These are phyloP conservation scores for Petromus typicus DNA, from an alignment of 2,113 vertebrate genomes.

Conservation along the genomic window DNA sequence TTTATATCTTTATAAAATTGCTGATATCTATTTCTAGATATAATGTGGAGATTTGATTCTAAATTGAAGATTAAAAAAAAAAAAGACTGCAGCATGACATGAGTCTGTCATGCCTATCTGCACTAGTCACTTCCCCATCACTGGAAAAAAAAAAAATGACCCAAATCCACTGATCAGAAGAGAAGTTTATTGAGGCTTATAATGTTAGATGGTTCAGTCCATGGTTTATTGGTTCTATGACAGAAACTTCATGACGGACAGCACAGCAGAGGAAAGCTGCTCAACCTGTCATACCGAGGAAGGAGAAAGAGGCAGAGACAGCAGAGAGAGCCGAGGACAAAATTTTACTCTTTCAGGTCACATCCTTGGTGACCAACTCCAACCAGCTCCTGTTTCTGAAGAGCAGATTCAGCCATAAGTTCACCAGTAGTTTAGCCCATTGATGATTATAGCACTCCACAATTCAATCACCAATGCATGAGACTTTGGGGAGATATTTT, in stretches of 20 bases:
- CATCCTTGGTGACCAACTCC: neutral
- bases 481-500: neutral
- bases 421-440: neutral
- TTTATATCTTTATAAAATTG: neutral
- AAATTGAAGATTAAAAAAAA: neutral
- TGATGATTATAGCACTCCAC: neutral
- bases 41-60: neutral
- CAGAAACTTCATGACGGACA: neutral
- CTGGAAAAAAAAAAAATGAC: neutral
- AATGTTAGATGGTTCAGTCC: neutral
- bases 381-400: neutral
- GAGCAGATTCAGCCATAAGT: neutral
- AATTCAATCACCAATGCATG: neutral
- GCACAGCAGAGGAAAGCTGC: neutral
- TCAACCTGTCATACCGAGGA: neutral
- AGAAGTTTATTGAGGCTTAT: neutral
- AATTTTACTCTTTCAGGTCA: neutral
- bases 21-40: neutral
- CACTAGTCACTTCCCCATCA: neutral
- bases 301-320: neutral
- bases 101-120: neutral
- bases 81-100: neutral
- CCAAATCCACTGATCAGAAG: neutral
- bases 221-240: neutral
- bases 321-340: neutral